Base-by-base conservation (phyloP, 2,113 vertebrate species). In the Anhinga anhinga region DNA sequence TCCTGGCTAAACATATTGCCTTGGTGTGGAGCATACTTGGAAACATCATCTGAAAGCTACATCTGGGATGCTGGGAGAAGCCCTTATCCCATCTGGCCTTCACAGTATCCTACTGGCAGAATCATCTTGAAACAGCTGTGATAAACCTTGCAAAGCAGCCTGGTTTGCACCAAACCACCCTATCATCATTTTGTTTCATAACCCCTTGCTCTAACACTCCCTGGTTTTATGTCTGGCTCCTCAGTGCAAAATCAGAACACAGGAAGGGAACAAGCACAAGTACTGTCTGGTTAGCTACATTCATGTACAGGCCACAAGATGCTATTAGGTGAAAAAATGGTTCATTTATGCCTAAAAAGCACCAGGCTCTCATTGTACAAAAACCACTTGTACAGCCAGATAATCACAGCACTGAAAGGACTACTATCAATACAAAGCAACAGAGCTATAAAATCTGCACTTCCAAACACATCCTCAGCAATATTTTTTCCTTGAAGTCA, bases 251-350 rank as follows among this genome's bases (percentile, higher is more conserved):
- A 40, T 62, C 7, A 67, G 38, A 71, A 32, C 14, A 38, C 5
- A 63, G 14, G 13, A 63, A 80, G 1, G 14, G 2, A 10, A 52
- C 7, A 50, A 71, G 8, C 3, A 13, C 13, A 1, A 2, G 7
- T 15, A 12, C 4, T 58, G 9, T 53, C 86, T 58, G 29, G 10
- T 34, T 88, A 61, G 12, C 13, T 42, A 14, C 6, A 45, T 72
- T 72, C 18, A 18, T 20, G 16, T 36, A 25, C 10, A 15, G 65
- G 22, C 5, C 34, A 32, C 20, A 20, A 61, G 50, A 62, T n/a
- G 4, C 2, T 52, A 3, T 32, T 52, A 34, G 6, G 17, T 52
- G 11, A 47, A 72, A 45, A 6, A 59, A 55, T 9, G 5, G 4
- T 11, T 61, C 2, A 7, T 82, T 52, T 61, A 17, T 69, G 9